Evolutionary conservation across 2,113 vertebrate genomes (phyloP).

Genomic region (Entomyzon cyanotis): DNA sequence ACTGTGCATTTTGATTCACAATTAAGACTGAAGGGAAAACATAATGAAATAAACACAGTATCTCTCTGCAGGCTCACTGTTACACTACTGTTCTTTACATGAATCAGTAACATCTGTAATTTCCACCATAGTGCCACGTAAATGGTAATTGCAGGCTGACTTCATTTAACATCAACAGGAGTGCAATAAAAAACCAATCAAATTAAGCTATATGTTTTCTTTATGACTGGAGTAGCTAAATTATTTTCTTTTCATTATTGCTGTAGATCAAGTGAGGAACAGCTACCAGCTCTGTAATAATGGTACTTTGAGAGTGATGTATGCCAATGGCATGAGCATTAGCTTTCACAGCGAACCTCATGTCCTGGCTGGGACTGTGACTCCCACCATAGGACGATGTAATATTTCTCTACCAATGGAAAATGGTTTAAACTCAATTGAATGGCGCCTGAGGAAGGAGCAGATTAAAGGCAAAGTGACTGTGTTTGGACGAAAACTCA

Average conservation of each 20-base stretch:
- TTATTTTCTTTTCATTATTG: constrained; percentile 66
- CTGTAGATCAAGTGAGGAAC: constrained; percentile 97
- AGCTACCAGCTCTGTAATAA: constrained; percentile 99
- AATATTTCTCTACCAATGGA: constrained; percentile 98
- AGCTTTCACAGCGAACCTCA: constrained; percentile 99
- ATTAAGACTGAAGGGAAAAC: constrained; percentile 69
- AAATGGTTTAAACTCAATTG: constrained; percentile 97
- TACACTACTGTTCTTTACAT: constrained; percentile 70
- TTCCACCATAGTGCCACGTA: constrained; percentile 55
- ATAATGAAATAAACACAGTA: constrained; percentile 60
- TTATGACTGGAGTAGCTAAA: constrained; percentile 62
- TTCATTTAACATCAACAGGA: constrained; percentile 71
- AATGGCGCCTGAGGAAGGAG: constrained; percentile 97
- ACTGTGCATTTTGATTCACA: constrained; percentile 65
- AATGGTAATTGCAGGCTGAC: constrained; percentile 72
- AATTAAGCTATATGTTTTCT: constrained; percentile 73
- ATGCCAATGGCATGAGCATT: constrained; percentile 98
- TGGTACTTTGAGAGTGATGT: constrained; percentile 95
- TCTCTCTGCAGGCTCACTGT: constrained; percentile 70
- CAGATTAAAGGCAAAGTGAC: constrained; percentile 97
- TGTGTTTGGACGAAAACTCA: constrained; percentile 96
- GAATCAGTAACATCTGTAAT: constrained; percentile 69
- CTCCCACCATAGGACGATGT: constrained; percentile 94
- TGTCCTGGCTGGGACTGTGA: constrained; percentile 93
- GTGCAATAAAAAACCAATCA: constrained; percentile 69